Conservation (phyloP, 92 coral and sea anemone genomes). For the Actinostola sp. region DNA sequence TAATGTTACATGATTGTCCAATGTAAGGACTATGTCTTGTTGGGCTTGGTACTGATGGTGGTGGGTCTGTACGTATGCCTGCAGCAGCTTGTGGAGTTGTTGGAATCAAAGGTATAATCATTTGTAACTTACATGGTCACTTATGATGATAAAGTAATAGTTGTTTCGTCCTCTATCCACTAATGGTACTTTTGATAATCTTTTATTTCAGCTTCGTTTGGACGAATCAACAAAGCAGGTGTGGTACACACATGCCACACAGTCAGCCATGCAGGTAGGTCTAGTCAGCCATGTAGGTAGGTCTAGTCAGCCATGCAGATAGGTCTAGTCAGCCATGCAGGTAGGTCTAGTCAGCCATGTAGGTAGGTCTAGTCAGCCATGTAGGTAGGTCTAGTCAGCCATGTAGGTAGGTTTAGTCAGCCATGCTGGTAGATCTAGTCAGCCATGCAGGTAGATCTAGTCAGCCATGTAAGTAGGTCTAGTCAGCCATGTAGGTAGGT, state of each 20-base stretch:
- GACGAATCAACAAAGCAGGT: slow-evolving; percentile 72
- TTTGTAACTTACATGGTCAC: too few species aligned
- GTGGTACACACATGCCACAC: slow-evolving; percentile 42
- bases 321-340: too few species aligned
- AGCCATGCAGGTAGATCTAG: too few species aligned
- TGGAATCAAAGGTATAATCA: slow-evolving; percentile 94
- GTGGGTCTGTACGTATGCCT: slow-evolving; percentile 95
- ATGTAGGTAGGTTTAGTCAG: too few species aligned
- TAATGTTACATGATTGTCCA: background rate
- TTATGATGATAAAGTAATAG: too few species aligned
- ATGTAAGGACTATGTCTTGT: slow-evolving; percentile 86
- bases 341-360: too few species aligned
- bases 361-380: slow-evolving; percentile 53
- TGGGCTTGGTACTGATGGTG: slow-evolving; percentile 89
- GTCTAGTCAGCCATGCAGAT: slow-evolving; percentile 35
- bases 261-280: slow-evolving; percentile 73
- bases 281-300: slow-evolving; percentile 57
- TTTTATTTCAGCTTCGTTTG: slow-evolving; percentile 71
- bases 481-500: too few species aligned
- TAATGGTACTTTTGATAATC: background rate
- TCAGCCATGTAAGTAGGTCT: too few species aligned
- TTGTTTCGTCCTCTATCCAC: too few species aligned
- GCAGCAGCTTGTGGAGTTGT: slow-evolving; percentile 91
- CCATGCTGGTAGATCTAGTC: too few species aligned
- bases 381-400: too few species aligned